Percentiles rank a stretch among this genome's conserved stretches.
These are phyloP conservation scores for Graptemys geographica DNA, from an alignment of 2,797 vertebrate species.

Conservation along the genomic window DNA sequence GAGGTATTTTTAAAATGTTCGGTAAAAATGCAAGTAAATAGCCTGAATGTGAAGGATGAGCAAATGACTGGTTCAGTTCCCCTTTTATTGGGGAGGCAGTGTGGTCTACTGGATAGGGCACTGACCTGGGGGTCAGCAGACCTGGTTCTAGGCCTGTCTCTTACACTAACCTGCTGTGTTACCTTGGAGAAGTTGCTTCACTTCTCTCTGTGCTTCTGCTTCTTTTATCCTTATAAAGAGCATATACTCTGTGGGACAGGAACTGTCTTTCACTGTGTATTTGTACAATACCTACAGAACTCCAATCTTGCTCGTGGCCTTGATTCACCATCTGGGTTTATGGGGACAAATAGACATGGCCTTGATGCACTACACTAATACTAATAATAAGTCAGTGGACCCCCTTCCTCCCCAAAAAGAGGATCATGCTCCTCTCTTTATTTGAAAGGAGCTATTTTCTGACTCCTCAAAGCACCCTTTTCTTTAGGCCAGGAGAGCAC, in stretches of 20 bases:
- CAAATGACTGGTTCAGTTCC: background rate
- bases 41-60: background rate
- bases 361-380: background rate
- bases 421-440: background rate
- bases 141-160: background rate
- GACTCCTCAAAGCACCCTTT: background rate
- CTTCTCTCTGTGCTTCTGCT: background rate
- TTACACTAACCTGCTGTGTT: background rate
- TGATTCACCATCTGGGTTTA: background rate
- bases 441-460: background rate
- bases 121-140: rapidly evolving
- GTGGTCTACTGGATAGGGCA: background rate
- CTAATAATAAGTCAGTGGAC: background rate
- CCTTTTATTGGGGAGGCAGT: background rate
- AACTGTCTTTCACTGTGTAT: background rate
- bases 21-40: background rate
- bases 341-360: background rate
- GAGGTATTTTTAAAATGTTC: background rate
- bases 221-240: background rate
- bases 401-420: background rate
- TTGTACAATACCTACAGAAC: background rate
- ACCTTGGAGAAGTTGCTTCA: background rate
- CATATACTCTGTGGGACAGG: background rate
- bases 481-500: background rate
- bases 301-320: background rate